Base-by-base conservation (phyloP, 2,888 invertebrate genomes). In the Spilarctia lutea region DNA sequence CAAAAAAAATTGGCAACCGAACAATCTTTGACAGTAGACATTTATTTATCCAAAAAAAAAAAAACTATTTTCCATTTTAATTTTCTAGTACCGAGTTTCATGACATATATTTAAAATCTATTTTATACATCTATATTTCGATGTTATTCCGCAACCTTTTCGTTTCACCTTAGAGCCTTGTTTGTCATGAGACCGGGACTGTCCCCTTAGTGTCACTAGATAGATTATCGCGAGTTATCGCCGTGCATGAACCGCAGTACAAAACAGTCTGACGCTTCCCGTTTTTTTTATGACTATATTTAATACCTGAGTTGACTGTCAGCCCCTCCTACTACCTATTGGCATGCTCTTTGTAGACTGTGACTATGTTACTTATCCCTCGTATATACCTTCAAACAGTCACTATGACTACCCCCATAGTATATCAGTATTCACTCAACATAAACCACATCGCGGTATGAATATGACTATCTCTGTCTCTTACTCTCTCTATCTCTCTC, bases 301-400 rank as follows among this genome's bases (percentile, higher is more conserved):
- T 86, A 81, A 87, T 88, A 91, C 89, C 91, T 90, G 88, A 91
- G 88, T 92, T 92, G 91, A 93, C 91, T 91, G 89, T 88, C 90
- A 89, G 89, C 91, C 88, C 79, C 79, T 77, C 82, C 83, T 83
- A 82, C 83, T 84, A 87, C 89, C 90, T 88, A 92, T 93, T 94
- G 91, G 96, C 96, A 95, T 95, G 95, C 93, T 92, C 89, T 91
- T 88, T 89, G 89, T 94, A 95, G 94, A 93, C 95, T 95, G 95
- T 94, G 93, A 95, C 92, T 85, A 93, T 93, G 93, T 93, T 93
- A 95, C 95, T 95, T 94, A 94, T 94, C 94, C 95, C 95, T 94
- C 94, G 89, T 90, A 89, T 82, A 83, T 87, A 86, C 86, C 91
- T 87, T 92, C 95, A 94, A 96, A 95, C 96, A 95, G 96, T 95